These are phyloP conservation scores for roundworm (Caenorhabditis elegans) DNA, from an alignment of 1,140 invertebrate species.

Conservation along the genomic window DNA sequence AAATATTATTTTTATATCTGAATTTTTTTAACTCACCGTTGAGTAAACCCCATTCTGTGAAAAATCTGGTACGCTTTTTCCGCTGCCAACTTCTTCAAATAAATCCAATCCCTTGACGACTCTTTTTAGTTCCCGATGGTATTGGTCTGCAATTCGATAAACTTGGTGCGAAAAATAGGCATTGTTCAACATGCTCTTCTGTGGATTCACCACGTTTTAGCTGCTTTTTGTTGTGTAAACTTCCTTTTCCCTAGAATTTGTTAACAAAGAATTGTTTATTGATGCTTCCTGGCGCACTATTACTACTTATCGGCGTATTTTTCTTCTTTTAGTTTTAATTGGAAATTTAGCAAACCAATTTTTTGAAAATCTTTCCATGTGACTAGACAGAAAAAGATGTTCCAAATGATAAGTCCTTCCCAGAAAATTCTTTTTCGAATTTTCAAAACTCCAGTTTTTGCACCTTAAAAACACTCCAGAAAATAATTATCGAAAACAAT, in stretches of 20 bases:
- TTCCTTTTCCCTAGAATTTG: too few species aligned
- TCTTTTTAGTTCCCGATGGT: constrained; percentile 46
- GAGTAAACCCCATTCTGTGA: constrained; percentile 67
- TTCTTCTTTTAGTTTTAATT: background rate
- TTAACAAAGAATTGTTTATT: background rate
- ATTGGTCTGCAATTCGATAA: constrained; percentile 55
- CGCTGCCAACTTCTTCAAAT: constrained; percentile 50
- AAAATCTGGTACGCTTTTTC: constrained; percentile 50
- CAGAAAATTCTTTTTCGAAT: too few species aligned
- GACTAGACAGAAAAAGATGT: background rate
- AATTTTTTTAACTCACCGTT: too few species aligned
- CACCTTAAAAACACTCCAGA: too few species aligned
- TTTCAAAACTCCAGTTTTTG: too few species aligned
- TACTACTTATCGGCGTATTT: background rate
- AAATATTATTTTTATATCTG: too few species aligned
- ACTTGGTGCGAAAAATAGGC: too few species aligned
- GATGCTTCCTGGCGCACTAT: background rate
- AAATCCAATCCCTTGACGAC: constrained; percentile 58
- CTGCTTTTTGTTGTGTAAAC: too few species aligned
- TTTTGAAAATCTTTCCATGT: background rate
- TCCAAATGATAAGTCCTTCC: background rate
- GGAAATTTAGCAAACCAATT: background rate
- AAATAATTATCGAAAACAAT: background rate
- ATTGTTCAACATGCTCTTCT: too few species aligned
- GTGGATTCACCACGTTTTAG: too few species aligned